phyloP scores from a whole-genome alignment of 2,113 vertebrate species.

The Lates calcarifer region DNA sequence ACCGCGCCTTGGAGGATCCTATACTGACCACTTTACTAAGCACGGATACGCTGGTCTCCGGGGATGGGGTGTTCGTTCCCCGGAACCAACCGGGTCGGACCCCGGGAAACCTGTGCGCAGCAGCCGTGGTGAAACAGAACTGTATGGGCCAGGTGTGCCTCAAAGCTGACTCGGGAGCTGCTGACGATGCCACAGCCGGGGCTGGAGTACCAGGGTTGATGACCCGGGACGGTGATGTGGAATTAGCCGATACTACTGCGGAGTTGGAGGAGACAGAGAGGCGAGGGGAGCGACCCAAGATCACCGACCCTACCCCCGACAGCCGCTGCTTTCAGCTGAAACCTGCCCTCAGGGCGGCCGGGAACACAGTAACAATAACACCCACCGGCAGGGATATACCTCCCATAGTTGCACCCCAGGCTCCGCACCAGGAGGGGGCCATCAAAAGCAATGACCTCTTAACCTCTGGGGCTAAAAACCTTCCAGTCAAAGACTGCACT shows the following conservation, averaged over 20 bases:
- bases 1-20: conserved; percentile 90
- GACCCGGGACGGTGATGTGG: conserved; percentile 71
- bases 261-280: conserved; percentile 80
- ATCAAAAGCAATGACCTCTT: conserved; percentile 88
- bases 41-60: conserved; percentile 86
- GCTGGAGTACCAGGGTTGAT: conserved; percentile 66
- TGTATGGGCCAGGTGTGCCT: conserved; percentile 86
- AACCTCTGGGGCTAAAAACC: conserved; percentile 82
- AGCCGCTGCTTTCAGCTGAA: conserved; percentile 80
- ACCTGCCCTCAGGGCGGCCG: conserved; percentile 79
- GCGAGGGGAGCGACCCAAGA: conserved; percentile 73
- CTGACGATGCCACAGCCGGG: conserved; percentile 29
- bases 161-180: conserved; percentile 70
- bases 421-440: conserved; percentile 82
- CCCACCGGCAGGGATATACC: conserved; percentile 70
- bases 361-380: conserved; percentile 59
- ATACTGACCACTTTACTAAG: conserved; percentile 92
- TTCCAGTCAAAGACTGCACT: conserved; percentile 83
- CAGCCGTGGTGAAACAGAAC: conserved; percentile 89
- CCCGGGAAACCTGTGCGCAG: conserved; percentile 87
- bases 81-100: conserved; percentile 82
- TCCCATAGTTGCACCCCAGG: conserved; percentile 76
- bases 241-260: conserved; percentile 78
- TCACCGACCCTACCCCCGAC: conserved; percentile 65
- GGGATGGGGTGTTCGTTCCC: conserved; percentile 91